These are phyloP conservation scores for Neogale vison DNA, from an alignment of 2,113 vertebrate species.

Conservation along the genomic window DNA sequence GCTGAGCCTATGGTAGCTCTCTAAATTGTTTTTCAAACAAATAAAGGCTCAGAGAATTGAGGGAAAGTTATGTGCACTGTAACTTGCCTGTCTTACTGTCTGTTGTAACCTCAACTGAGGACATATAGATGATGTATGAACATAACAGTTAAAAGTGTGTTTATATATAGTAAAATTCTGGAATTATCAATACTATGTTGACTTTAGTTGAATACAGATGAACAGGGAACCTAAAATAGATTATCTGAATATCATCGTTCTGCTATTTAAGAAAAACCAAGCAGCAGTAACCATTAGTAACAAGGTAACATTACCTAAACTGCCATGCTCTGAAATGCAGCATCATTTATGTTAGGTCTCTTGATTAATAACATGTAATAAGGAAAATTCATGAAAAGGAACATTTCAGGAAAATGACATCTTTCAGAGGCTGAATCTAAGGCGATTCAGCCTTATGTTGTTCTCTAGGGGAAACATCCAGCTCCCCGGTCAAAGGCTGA, in stretches of 20 bases:
- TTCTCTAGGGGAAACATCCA: background rate
- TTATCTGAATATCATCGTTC: conserved; percentile 27
- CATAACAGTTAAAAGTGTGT: background rate
- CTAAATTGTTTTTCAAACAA: background rate
- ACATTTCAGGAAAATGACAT: conserved; percentile 11
- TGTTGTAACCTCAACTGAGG: background rate
- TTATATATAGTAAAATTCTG: background rate
- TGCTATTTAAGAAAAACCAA: conserved; percentile 51
- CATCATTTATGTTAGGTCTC: conserved; percentile 21
- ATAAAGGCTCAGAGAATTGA: background rate
- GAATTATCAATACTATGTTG: background rate
- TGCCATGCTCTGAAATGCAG: background rate
- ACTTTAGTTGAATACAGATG: conserved; percentile 4
- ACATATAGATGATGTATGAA: background rate
- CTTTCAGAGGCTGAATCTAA: background rate
- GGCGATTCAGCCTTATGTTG: background rate
- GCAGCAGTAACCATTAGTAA: conserved; percentile 57
- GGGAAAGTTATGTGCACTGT: background rate
- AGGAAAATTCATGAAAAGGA: background rate
- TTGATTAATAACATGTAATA: conserved; percentile 21
- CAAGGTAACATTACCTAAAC: conserved; percentile 31
- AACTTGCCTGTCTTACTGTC: background rate
- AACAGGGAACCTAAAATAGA: conserved; percentile 43
- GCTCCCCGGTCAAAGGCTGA: background rate
- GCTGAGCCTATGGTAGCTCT: background rate